Base-by-base conservation (phyloP, 2,888 invertebrate species). In the Cerceris rybyensis region DNA sequence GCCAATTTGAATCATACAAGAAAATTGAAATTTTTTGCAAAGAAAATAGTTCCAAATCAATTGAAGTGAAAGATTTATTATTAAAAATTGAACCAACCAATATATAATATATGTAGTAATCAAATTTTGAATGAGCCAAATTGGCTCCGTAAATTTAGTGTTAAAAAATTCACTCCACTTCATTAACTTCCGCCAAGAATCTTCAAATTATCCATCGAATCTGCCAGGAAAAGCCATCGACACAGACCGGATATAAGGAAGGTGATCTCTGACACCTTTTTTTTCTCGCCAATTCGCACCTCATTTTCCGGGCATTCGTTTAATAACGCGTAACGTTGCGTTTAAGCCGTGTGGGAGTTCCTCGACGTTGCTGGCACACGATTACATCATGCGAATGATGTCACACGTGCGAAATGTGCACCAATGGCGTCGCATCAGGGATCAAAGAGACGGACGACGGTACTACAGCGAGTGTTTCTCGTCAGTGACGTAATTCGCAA, bases 301-400 rank as follows among this genome's bases (percentile, higher is more conserved):
- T 69, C 60, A 67, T 75, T 63, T 75, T 54, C 58, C 70, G 67
- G 14, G 50, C 42, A 39, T 73, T 60, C 46, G 50, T 17, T 57
- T 63, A 73, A 72, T 74, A 74, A 71, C 64, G 67, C 60, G 54
- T 70, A 52, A 63, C 69, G 57, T 72, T 67, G 61, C 79, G 70
- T 59, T 55, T 61, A 28, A 28, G 43, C 17, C 76, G 70, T 71
- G 82, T 83, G 75, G 83, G 82, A 75, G 78, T 69, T 39, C 59
- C 55, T 73, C 68, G 28, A 55, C 42, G 71, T 67, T 50, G 58
- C 41, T 46, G 43, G 54, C 64, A 78, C 64, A 75, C 65, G 85
- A 86, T 90, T 89, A 89, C 90, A 88, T 90, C 90, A 90, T 80
- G 78, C 81, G 87, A 84, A 89, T 90, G 90, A 90, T 89, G 88